Percentiles rank a stretch among this genome's conserved stretches.
Evolutionary conservation across 2,888 invertebrate genomes (phyloP).

Genomic region (Dioctria rufipes): DNA sequence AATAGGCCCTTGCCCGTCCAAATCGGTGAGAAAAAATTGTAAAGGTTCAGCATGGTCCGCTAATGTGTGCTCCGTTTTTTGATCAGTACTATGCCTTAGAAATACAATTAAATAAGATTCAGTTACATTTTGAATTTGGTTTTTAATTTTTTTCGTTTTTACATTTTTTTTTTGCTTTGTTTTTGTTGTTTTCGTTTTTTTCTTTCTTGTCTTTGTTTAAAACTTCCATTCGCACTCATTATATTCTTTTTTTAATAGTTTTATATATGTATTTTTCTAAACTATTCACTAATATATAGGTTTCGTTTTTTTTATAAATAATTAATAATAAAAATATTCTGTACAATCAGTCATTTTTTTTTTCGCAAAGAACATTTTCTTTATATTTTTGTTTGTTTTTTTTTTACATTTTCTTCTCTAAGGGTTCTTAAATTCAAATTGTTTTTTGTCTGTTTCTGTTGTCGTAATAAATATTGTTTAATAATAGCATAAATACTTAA

Average conservation of each 20-base stretch:
- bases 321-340: constrained; percentile 58
- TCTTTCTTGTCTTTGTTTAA: background rate
- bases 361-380: constrained; percentile 55
- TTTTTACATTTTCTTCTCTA: constrained; percentile 34
- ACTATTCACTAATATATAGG: constrained; percentile 42
- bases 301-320: constrained; percentile 55
- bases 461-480: constrained; percentile 42
- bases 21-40: no score
- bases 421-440: background rate
- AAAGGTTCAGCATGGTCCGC: no score
- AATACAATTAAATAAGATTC: no score
- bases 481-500: constrained; percentile 50
- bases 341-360: constrained; percentile 58
- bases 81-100: no score
- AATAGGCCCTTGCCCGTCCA: no score
- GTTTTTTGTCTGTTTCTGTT: background rate
- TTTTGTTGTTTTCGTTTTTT: background rate
- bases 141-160: constrained; percentile 11
- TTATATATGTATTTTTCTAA: constrained; percentile 31
- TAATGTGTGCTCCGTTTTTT: no score
- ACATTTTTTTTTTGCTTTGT: background rate
- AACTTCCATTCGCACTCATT: background rate
- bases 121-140: background rate
- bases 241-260: background rate
- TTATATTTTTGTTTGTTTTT: constrained; percentile 28